A percentile compares a stretch with the other conserved stretches of the same genome.
Evolutionary conservation across 2,797 vertebrate species (phyloP).

Genomic region (Varecia variegata): DNA sequence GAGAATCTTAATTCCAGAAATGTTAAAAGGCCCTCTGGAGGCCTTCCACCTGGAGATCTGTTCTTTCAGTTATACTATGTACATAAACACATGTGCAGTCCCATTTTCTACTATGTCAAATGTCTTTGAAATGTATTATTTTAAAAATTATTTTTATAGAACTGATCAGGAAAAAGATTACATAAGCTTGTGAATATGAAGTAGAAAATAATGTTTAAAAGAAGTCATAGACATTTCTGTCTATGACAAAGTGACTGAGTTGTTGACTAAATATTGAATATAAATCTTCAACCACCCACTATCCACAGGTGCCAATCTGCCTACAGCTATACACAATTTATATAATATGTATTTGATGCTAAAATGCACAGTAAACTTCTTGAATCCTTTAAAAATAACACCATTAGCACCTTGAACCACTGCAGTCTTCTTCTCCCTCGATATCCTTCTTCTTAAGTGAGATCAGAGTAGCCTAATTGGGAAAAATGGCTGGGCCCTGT

Average conservation of each 20-base stretch:
- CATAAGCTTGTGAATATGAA: background rate
- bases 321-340: constrained; percentile 25
- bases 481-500: background rate
- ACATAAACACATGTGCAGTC: background rate
- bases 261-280: constrained; percentile 68
- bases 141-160: constrained; percentile 15
- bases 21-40: background rate
- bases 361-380: constrained; percentile 19
- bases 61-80: background rate
- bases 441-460: background rate
- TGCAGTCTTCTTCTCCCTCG: background rate
- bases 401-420: background rate
- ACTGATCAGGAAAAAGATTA: constrained; percentile 3
- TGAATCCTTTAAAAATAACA: constrained; percentile 34
- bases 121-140: background rate
- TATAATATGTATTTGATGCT: constrained; percentile 16
- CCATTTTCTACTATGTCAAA: constrained; percentile 9
- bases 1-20: background rate
- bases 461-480: background rate
- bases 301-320: constrained; percentile 52
- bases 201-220: constrained; percentile 11
- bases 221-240: constrained; percentile 32
- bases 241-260: constrained; percentile 26
- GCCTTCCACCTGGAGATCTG: background rate
- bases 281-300: constrained; percentile 53